phyloP scores from a whole-genome alignment of 1,140 invertebrate species.

The Stenopsyche tienmushanensis region DNA sequence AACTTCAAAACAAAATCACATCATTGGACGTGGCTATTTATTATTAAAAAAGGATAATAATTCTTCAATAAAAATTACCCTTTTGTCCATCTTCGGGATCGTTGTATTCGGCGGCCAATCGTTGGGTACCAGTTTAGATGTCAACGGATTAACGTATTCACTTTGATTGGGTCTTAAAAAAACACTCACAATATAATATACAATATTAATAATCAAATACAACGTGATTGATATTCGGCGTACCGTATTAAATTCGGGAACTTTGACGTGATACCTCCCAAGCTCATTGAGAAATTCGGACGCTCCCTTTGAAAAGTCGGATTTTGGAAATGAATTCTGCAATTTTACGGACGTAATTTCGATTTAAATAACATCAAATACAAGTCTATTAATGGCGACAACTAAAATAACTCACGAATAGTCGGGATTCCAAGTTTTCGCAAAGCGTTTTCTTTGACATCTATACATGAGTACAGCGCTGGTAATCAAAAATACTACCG shows the following conservation, averaged over 20 bases:
- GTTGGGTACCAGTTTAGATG: background rate
- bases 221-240: too few species aligned
- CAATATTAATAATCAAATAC: too few species aligned
- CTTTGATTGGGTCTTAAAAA: constrained; percentile 28
- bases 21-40: too few species aligned
- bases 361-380: constrained; percentile 9
- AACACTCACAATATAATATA: constrained; percentile 10
- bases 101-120: constrained; percentile 27
- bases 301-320: constrained; percentile 11
- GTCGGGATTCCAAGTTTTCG: background rate
- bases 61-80: too few species aligned
- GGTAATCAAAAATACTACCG: background rate
- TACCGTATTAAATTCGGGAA: constrained; percentile 9
- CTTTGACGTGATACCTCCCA: constrained; percentile 6
- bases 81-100: too few species aligned
- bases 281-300: constrained; percentile 4
- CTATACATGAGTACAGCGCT: background rate
- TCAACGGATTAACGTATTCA: constrained; percentile 35
- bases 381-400: background rate
- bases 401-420: constrained; percentile 16
- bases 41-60: too few species aligned
- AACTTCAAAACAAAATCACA: too few species aligned
- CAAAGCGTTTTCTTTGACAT: constrained; percentile 4
- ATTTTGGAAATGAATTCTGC: constrained; percentile 31
- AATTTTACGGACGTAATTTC: too few species aligned